Conservation (phyloP, 2,113 vertebrate species). For the Melierax canorus region DNA sequence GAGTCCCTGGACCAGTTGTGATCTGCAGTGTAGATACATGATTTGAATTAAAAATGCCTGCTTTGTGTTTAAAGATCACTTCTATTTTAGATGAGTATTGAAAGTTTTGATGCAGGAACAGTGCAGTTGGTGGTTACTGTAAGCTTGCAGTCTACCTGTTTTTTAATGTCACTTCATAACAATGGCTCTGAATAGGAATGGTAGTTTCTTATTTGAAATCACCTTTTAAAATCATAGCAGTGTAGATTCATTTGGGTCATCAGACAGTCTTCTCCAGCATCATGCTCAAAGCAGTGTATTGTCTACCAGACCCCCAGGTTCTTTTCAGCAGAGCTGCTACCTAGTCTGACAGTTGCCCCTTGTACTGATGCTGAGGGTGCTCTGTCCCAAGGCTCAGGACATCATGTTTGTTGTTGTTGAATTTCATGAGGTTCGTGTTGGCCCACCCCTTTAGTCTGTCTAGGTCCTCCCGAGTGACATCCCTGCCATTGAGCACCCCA, state of each 20-base stretch:
- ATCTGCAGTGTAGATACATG: neutral
- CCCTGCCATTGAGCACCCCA: neutral
- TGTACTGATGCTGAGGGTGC: neutral
- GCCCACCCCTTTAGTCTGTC: neutral
- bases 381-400: neutral
- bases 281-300: neutral
- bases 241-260: neutral
- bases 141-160: neutral
- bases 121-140: neutral
- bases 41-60: neutral
- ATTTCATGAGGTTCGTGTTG: fast-evolving
- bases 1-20: neutral
- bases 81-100: neutral
- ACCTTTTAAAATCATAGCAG: neutral
- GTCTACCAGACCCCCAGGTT: neutral
- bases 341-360: fast-evolving
- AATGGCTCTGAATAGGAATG: neutral
- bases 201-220: neutral
- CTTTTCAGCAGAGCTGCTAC: neutral
- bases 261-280: fast-evolving
- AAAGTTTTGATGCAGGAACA: neutral
- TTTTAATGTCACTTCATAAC: neutral
- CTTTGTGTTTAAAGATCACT: neutral
- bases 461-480: neutral
- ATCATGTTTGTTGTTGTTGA: fast-evolving